A percentile compares a stretch with the other conserved stretches of the same genome.
phyloP scores from a whole-genome alignment of 2,797 vertebrate genomes.

The Poeciliopsis infans region DNA sequence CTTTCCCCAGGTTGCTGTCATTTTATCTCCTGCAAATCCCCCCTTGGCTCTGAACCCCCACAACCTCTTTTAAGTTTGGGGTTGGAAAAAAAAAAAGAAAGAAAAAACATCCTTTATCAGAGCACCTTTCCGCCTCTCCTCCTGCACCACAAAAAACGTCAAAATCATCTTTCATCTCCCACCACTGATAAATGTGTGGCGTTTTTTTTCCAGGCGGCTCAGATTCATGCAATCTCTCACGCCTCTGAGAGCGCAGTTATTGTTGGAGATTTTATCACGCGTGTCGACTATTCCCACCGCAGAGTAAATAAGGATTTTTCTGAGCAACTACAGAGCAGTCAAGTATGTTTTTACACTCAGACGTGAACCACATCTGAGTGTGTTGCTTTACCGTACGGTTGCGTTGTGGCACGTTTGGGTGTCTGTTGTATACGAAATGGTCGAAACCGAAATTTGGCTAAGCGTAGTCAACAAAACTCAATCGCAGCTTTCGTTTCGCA shows the following conservation, averaged over 20 bases:
- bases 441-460: neutral
- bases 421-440: neutral
- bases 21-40: neutral
- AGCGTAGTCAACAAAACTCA: neutral
- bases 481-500: neutral
- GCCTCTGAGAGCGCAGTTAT: neutral
- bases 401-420: neutral
- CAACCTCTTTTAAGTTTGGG: neutral
- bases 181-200: neutral
- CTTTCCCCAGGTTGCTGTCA: neutral
- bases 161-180: slow-evolving; percentile 3
- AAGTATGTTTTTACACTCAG: neutral
- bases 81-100: neutral
- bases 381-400: neutral
- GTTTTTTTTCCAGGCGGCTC: neutral
- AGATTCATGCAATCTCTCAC: neutral
- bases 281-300: neutral
- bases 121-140: neutral
- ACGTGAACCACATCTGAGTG: no score
- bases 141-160: neutral
- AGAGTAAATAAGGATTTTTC: neutral
- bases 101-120: neutral
- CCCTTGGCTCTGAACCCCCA: neutral
- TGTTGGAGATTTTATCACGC: neutral
- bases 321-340: no score